These are phyloP conservation scores for Triplophysa bombifrons DNA, from an alignment of 2,797 vertebrate genomes.

Conservation along the genomic window DNA sequence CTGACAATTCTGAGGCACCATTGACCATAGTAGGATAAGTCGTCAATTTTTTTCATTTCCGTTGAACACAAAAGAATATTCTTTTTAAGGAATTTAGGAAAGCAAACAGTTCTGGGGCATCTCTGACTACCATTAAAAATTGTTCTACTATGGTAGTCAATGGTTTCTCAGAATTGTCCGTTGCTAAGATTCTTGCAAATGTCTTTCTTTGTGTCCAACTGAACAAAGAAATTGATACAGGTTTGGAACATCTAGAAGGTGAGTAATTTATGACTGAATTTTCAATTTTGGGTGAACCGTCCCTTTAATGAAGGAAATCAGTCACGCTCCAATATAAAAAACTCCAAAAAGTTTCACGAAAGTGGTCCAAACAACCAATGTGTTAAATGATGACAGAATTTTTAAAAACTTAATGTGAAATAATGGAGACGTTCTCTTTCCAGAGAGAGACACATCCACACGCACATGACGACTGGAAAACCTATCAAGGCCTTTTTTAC, in stretches of 20 bases:
- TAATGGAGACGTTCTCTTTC: background rate
- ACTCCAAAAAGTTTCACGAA: background rate
- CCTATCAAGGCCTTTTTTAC: slow-evolving; percentile 39
- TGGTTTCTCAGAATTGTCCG: too few relatives aligned
- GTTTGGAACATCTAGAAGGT: too few relatives aligned
- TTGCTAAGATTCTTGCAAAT: too few relatives aligned
- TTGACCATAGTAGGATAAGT: too few relatives aligned
- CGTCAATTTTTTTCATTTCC: too few relatives aligned
- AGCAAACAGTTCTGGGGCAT: too few relatives aligned
- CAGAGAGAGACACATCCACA: slow-evolving; percentile 16
- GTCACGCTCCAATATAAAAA: background rate
- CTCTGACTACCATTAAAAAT: too few relatives aligned
- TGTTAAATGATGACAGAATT: background rate
- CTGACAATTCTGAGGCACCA: too few relatives aligned
- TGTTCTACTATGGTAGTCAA: too few relatives aligned
- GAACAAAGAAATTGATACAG: too few relatives aligned
- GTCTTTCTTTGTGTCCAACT: too few relatives aligned
- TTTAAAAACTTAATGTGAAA: background rate
- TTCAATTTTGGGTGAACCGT: background rate
- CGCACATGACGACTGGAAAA: slow-evolving; percentile 43
- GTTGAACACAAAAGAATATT: background rate
- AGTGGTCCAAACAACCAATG: background rate
- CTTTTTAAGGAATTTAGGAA: background rate
- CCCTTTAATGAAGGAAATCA: background rate
- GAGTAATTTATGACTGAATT: background rate